Conservation (phyloP, 2,113 vertebrate genomes). For the Chrysemys picta region DNA sequence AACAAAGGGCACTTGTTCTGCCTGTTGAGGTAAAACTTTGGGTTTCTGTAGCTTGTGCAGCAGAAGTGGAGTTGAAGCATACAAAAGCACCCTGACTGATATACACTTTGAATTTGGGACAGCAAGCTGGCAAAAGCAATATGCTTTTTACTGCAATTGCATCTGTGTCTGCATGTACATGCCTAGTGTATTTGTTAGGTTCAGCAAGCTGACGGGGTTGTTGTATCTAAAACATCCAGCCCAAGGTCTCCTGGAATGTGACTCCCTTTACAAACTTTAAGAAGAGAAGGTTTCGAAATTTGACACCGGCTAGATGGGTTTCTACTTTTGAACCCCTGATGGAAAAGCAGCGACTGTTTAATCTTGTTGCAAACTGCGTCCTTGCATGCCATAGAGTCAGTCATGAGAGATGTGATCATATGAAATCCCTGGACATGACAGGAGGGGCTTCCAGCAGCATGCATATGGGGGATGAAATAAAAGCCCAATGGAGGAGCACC, state of each 20-base stretch:
- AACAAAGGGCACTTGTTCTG: slow-evolving; percentile 79
- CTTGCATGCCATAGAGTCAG: background rate
- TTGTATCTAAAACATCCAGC: background rate
- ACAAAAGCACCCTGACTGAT: slow-evolving; percentile 66
- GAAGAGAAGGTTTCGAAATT: background rate
- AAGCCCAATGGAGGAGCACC: background rate
- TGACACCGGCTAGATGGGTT: background rate
- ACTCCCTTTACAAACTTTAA: background rate
- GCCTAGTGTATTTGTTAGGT: background rate
- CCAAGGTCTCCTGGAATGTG: background rate
- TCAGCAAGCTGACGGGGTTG: background rate
- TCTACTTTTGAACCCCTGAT: background rate
- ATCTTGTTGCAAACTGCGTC: background rate
- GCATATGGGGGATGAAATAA: background rate
- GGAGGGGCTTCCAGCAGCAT: background rate
- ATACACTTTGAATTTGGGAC: slow-evolving; percentile 57
- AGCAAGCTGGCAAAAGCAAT: slow-evolving; percentile 48
- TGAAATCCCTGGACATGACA: rapidly evolving
- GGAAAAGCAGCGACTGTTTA: background rate
- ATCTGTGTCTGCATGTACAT: background rate
- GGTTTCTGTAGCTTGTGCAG: slow-evolving; percentile 69
- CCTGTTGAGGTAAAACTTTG: slow-evolving; percentile 67
- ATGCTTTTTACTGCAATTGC: slow-evolving; percentile 12
- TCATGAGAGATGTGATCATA: background rate
- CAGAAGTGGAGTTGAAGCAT: slow-evolving; percentile 62